A percentile compares a stretch with the other conserved stretches of the same genome.
These are phyloP conservation scores for Grantiella picta DNA, from an alignment of 2,113 vertebrate species.

Conservation along the genomic window DNA sequence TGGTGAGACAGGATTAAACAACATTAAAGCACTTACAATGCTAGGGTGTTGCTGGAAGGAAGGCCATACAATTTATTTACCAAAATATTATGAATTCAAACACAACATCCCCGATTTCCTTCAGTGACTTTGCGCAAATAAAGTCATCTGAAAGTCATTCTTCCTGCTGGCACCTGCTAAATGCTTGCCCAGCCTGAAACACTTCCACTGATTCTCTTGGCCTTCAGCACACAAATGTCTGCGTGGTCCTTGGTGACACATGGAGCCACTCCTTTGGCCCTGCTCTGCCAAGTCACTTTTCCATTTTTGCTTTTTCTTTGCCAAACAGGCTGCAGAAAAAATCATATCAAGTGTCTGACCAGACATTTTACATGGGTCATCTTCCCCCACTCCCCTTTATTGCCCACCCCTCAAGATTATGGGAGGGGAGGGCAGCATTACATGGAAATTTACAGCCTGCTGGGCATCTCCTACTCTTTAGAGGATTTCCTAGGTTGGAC, in stretches of 20 bases:
- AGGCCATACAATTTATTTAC: neutral
- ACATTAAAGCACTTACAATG: neutral
- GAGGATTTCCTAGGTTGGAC: neutral
- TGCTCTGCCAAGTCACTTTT: neutral
- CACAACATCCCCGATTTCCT: neutral
- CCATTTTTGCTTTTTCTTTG: neutral
- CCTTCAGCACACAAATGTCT: neutral
- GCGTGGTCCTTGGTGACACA: neutral
- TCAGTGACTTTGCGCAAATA: neutral
- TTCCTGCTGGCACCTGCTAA: neutral
- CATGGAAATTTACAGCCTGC: neutral
- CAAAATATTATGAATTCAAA: neutral
- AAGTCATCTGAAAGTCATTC: neutral
- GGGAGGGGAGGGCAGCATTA: neutral
- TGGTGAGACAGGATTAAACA: neutral
- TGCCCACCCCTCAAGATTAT: neutral
- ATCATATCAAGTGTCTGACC: neutral
- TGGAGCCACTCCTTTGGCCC: neutral
- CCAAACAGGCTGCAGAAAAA: neutral
- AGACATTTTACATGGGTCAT: neutral
- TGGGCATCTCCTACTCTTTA: neutral
- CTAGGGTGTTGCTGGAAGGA: neutral
- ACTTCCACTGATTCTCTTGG: neutral
- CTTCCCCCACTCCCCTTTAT: neutral
- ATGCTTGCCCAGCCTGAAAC: neutral